Evolutionary conservation across 2,888 invertebrate genomes (phyloP).

Genomic region (Polyommatus iphigenia): DNA sequence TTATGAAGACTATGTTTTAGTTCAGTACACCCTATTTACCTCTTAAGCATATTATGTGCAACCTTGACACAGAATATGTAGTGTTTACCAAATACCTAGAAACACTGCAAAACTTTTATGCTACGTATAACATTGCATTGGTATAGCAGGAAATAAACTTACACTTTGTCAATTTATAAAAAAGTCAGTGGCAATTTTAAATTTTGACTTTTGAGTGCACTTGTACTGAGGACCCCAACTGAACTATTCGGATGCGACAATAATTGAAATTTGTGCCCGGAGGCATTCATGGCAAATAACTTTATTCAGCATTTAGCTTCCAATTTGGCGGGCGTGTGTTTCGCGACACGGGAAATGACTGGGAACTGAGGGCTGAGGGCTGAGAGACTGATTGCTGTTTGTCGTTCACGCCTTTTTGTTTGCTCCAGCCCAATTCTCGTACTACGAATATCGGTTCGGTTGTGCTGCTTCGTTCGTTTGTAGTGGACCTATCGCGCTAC

Average conservation of each 20-base stretch:
- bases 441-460: not conserved
- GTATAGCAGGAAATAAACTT: no score
- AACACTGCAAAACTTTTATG: no score
- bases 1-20: not conserved
- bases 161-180: not conserved
- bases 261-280: constrained; percentile 81
- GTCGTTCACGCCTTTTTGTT: constrained; percentile 18
- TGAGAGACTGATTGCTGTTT: constrained; percentile 36
- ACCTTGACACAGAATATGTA: not conserved
- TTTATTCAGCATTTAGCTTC: constrained; percentile 77
- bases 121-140: no score
- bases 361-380: constrained; percentile 25
- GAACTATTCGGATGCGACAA: constrained; percentile 79
- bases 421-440: not conserved
- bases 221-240: constrained; percentile 62
- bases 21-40: not conserved
- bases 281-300: constrained; percentile 80
- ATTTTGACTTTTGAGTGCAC: constrained; percentile 41
- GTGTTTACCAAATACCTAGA: no score
- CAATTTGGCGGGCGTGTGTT: constrained; percentile 67
- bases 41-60: not conserved
- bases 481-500: no score
- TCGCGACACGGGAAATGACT: constrained; percentile 52
- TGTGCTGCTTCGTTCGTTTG: not conserved
- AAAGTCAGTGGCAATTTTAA: not conserved